Percentiles rank a stretch among this genome's conserved stretches.
Evolutionary conservation across 2,888 invertebrate species (phyloP).

Genomic region (Drosophila putrida): DNA sequence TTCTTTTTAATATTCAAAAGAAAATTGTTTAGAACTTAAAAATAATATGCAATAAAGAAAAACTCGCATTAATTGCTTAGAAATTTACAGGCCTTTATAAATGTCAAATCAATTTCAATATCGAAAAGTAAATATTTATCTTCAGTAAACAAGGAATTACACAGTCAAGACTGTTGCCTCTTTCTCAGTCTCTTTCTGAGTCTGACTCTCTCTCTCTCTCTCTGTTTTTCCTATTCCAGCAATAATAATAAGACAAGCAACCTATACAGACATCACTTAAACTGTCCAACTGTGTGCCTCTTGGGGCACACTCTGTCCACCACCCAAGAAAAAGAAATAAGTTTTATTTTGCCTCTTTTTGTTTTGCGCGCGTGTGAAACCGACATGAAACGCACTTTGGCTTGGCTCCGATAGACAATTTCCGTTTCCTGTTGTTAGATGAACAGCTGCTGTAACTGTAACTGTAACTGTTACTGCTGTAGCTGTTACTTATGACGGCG

Average conservation of each 20-base stretch:
- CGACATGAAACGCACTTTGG: constrained; percentile 64
- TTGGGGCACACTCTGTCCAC: constrained; percentile 12
- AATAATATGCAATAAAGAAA: background rate
- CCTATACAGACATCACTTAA: constrained; percentile 66
- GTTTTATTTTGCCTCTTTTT: constrained; percentile 27
- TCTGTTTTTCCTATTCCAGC: background rate
- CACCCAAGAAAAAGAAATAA: constrained; percentile 25
- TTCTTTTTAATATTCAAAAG: background rate
- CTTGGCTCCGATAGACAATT: constrained; percentile 62
- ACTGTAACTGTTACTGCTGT: constrained; percentile 8
- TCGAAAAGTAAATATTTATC: background rate
- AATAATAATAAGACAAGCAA: constrained; percentile 47
- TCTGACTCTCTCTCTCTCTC: background rate
- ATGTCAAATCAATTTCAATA: background rate
- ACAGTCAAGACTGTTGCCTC: background rate
- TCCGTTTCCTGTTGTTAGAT: constrained; percentile 72
- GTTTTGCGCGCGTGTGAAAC: constrained; percentile 18
- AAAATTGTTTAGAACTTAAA: background rate
- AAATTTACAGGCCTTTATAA: background rate
- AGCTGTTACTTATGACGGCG: constrained; percentile 42
- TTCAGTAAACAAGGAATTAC: background rate
- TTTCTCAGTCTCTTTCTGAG: too few relatives aligned
- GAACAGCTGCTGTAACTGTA: constrained; percentile 54
- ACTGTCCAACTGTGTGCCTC: constrained; percentile 70
- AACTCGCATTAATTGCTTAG: too few relatives aligned